Conservation (phyloP, 1,140 invertebrate genomes). For the Acromyrmex echinatior region DNA sequence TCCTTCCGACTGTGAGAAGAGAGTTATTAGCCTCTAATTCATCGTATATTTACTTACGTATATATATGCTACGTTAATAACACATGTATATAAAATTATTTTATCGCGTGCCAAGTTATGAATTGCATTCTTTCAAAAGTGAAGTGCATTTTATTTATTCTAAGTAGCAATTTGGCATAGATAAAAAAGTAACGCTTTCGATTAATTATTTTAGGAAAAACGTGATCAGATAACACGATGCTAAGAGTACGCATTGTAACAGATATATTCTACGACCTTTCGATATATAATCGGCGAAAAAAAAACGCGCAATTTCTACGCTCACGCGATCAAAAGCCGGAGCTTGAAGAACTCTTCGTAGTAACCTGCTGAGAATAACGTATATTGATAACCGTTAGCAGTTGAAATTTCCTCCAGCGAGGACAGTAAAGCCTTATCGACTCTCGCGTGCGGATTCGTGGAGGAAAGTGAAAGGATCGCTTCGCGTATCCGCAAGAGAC, state of each 20-base stretch:
- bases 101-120: not conserved
- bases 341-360: not conserved
- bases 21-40: conserved; percentile 41
- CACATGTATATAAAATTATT: conserved; percentile 9
- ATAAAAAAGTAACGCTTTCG: not conserved
- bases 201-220: not conserved
- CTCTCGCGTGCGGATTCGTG: conserved; percentile 12
- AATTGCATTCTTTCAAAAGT: not conserved
- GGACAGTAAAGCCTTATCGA: conserved; percentile 41
- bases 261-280: not conserved
- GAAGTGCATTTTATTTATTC: not conserved
- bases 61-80: not conserved
- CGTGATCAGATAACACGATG: not conserved
- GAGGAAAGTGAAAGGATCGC: conserved; percentile 66
- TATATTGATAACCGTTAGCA: conserved; percentile 19
- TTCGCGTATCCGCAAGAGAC: conserved; percentile 49
- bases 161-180: not conserved
- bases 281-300: not conserved
- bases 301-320: not conserved
- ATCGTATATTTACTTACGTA: conserved; percentile 6
- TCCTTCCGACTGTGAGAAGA: conserved; percentile 22
- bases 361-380: not conserved
- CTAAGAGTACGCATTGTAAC: not conserved
- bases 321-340: conserved; percentile 6
- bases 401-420: conserved; percentile 38